Evolutionary conservation across 2,113 vertebrate species (phyloP).

Genomic region (Donacobius atricapilla): DNA sequence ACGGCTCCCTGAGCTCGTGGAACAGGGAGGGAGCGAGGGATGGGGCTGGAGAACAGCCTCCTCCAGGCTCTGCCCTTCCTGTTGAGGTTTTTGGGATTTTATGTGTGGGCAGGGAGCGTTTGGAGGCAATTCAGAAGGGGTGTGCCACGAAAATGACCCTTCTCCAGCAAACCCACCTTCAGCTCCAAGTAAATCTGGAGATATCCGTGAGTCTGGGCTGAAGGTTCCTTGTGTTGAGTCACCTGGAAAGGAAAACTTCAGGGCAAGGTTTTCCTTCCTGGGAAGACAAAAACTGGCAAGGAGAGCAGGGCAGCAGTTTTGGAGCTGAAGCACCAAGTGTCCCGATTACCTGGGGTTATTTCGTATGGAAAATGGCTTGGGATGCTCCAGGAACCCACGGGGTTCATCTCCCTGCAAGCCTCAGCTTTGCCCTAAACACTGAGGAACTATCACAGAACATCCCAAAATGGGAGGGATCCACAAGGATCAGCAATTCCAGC

Average conservation of each 20-base stretch:
- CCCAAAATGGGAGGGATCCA: not conserved
- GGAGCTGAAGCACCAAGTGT: not conserved
- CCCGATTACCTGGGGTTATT: not conserved
- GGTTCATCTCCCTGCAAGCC: not conserved
- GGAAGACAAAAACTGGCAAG: not conserved
- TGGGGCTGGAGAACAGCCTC: not conserved
- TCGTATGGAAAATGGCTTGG: not conserved
- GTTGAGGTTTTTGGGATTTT: rapidly evolving
- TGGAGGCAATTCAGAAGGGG: not conserved
- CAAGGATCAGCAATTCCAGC: not conserved
- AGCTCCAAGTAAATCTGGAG: not conserved
- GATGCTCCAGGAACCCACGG: not conserved
- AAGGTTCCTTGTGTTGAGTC: not conserved
- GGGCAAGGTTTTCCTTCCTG: not conserved
- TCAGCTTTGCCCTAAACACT: not conserved
- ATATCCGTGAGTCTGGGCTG: rapidly evolving
- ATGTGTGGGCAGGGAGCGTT: rapidly evolving
- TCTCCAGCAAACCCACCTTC: not conserved
- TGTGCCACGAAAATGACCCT: not conserved
- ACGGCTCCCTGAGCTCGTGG: not conserved
- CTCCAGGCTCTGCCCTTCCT: not conserved
- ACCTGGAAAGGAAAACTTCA: not conserved
- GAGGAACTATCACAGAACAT: not conserved
- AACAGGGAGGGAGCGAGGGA: not conserved
- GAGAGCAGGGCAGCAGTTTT: not conserved